These are phyloP conservation scores for Drosophila lacteicornis DNA, from an alignment of 1,140 invertebrate species.

Conservation along the genomic window DNA sequence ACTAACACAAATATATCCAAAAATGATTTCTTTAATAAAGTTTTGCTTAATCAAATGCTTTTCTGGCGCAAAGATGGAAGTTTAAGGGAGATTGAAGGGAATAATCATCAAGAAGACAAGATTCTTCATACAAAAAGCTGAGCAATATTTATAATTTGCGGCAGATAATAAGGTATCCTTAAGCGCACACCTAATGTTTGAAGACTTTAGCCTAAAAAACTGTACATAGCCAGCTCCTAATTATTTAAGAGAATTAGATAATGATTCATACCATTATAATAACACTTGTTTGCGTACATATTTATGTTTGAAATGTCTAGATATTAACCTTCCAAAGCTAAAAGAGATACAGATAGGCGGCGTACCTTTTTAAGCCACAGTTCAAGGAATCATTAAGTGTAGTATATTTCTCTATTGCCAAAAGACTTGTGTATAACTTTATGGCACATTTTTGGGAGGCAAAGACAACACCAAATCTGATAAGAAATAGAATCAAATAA, in stretches of 20 bases:
- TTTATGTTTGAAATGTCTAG: too few relatives aligned
- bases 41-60: not conserved
- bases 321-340: not conserved
- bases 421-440: slow-evolving; percentile 53
- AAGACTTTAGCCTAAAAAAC: too few relatives aligned
- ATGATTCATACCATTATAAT: too few relatives aligned
- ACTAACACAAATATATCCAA: not conserved
- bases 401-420: slow-evolving; percentile 11
- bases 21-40: not conserved
- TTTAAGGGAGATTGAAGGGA: not conserved
- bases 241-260: too few relatives aligned
- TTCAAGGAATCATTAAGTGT: not conserved
- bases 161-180: too few relatives aligned
- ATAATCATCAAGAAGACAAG: not conserved
- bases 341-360: not conserved
- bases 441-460: slow-evolving; percentile 15
- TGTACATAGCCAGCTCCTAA: too few relatives aligned
- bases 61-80: not conserved
- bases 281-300: not conserved
- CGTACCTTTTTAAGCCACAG: not conserved
- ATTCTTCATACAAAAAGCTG: not conserved
- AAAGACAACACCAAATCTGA: slow-evolving; percentile 18
- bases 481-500: slow-evolving; percentile 38
- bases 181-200: too few relatives aligned
- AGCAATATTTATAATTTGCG: too few relatives aligned